phyloP scores from a whole-genome alignment of 2,888 invertebrate species.

The Muschampia plurimacula region DNA sequence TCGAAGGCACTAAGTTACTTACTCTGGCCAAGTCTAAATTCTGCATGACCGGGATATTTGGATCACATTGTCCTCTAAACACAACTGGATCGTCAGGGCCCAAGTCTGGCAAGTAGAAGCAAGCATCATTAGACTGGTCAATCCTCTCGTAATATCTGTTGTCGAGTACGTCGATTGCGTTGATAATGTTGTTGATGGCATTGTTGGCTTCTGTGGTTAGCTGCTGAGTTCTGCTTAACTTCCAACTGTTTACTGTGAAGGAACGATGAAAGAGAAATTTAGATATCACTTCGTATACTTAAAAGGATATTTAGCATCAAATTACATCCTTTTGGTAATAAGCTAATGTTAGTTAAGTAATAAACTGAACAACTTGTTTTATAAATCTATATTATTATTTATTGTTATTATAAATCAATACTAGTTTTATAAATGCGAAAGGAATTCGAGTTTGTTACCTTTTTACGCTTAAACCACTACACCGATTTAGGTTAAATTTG shows the following conservation, averaged over 20 bases:
- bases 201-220: slow-evolving; percentile 49
- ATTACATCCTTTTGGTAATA: too few species aligned
- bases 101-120: slow-evolving; percentile 66
- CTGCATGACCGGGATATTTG: slow-evolving; percentile 54
- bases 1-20: slow-evolving; percentile 41
- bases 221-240: slow-evolving; percentile 60
- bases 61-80: slow-evolving; percentile 65
- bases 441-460: too few species aligned
- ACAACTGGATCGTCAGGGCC: slow-evolving; percentile 55
- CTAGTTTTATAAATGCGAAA: too few species aligned
- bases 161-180: slow-evolving; percentile 55
- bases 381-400: too few species aligned
- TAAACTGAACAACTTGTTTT: too few species aligned
- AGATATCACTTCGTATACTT: neutral
- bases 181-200: slow-evolving; percentile 55
- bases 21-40: slow-evolving; percentile 59
- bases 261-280: neutral
- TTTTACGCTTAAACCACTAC: too few species aligned
- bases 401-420: too few species aligned
- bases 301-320: too few species aligned
- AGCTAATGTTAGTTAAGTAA: too few species aligned
- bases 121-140: slow-evolving; percentile 58
- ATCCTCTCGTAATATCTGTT: slow-evolving; percentile 60
- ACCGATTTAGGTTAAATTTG: too few species aligned
- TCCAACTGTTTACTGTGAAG: slow-evolving; percentile 71